These are phyloP conservation scores for Solea senegalensis DNA, from an alignment of 2,113 vertebrate genomes.

Conservation along the genomic window DNA sequence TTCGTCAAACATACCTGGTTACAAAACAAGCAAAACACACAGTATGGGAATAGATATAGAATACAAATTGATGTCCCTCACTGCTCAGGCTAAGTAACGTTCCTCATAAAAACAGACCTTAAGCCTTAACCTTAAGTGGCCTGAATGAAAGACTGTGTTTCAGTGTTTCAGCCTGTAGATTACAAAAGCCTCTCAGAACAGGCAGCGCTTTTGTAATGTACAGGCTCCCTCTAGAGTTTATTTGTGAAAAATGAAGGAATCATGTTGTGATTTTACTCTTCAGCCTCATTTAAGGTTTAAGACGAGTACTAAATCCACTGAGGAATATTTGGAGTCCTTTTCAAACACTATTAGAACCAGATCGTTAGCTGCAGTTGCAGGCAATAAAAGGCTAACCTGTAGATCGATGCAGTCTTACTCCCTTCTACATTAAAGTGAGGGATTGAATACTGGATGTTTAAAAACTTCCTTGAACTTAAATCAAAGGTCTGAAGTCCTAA, in stretches of 20 bases:
- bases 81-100: not conserved
- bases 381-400: not conserved
- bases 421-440: no score
- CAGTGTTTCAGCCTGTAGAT: no score
- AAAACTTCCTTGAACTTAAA: not conserved
- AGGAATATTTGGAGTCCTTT: not conserved
- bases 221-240: conserved; percentile 63
- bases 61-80: not conserved
- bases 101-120: not conserved
- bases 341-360: not conserved
- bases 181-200: no score
- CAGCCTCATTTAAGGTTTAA: not conserved
- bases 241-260: not conserved
- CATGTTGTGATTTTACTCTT: not conserved
- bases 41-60: no score
- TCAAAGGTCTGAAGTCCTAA: not conserved
- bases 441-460: not conserved
- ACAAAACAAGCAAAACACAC: no score
- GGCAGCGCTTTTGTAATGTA: conserved; percentile 19
- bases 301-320: not conserved
- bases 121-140: not conserved
- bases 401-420: not conserved
- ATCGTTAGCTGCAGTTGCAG: not conserved
- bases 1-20: no score
- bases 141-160: not conserved